Percentiles rank a stretch among this genome's conserved stretches.
phyloP scores from a whole-genome alignment of 2,888 invertebrate genomes.

The Holacanthella duospinosa region DNA sequence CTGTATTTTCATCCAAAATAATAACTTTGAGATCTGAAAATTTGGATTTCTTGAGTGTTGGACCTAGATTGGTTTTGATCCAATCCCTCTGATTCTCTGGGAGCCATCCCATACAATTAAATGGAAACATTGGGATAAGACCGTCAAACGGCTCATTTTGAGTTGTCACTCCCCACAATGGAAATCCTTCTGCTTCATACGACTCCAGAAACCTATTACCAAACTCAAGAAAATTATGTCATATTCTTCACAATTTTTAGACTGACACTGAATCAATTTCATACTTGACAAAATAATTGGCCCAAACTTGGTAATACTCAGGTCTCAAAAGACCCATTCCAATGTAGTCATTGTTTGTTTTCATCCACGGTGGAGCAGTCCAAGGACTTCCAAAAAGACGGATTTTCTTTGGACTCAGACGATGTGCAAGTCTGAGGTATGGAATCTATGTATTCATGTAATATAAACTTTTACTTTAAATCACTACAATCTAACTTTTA shows the following conservation, averaged over 20 bases:
- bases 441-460: conserved; percentile 15
- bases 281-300: conserved; percentile 64
- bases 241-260: too few relatives aligned
- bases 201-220: conserved; percentile 66
- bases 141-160: conserved; percentile 76
- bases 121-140: conserved; percentile 48
- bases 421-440: conserved; percentile 16
- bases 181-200: conserved; percentile 56
- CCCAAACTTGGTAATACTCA: conserved; percentile 47
- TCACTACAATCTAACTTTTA: too few relatives aligned
- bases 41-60: conserved; percentile 51
- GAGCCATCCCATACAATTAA: conserved; percentile 68
- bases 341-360: conserved; percentile 44
- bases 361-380: conserved; percentile 51
- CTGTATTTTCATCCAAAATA: conserved; percentile 55
- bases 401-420: conserved; percentile 9
- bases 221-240: too few relatives aligned
- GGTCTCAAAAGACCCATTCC: conserved; percentile 41
- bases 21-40: conserved; percentile 54
- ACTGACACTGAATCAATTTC: too few relatives aligned
- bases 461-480: too few relatives aligned
- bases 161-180: conserved; percentile 73
- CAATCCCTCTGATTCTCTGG: conserved; percentile 55
- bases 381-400: conserved; percentile 46
- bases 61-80: conserved; percentile 62